Percentiles rank a stretch among this genome's conserved stretches.
Conservation (phyloP, 2,797 vertebrate species). For the Acipenser ruthenus region DNA sequence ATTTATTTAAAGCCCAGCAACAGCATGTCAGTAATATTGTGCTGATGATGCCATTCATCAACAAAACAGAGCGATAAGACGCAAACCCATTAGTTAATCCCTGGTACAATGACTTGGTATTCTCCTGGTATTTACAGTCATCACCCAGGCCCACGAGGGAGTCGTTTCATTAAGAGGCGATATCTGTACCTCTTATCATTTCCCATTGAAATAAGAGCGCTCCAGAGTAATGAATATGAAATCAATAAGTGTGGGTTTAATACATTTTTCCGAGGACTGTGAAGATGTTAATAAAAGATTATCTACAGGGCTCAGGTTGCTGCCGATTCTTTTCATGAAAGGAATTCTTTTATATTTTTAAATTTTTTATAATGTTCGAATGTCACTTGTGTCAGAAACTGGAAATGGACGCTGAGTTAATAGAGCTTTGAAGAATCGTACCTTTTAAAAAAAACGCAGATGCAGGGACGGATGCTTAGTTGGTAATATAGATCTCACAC, state of each 20-base stretch:
- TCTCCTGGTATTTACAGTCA: conserved; percentile 47
- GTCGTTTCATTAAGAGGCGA: conserved; percentile 33
- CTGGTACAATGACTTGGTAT: conserved; percentile 45
- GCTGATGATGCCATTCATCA: conserved; percentile 48
- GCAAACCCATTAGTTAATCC: conserved; percentile 35
- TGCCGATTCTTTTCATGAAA: conserved; percentile 45
- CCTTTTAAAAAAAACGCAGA: neutral
- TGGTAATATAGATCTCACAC: neutral
- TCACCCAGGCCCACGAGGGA: conserved; percentile 17
- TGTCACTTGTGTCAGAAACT: conserved; percentile 43
- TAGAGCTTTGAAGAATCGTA: conserved; percentile 24
- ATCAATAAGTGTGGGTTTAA: neutral
- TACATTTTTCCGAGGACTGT: conserved; percentile 27
- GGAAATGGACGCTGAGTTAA: conserved; percentile 37
- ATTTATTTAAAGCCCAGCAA: conserved; percentile 45
- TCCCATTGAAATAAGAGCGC: conserved; percentile 35
- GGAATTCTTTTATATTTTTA: conserved; percentile 52
- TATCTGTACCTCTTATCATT: conserved; percentile 44
- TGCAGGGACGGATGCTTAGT: neutral
- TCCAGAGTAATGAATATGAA: conserved; percentile 15
- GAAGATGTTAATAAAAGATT: conserved; percentile 39
- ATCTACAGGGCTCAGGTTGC: conserved; percentile 62
- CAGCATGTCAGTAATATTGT: conserved; percentile 37
- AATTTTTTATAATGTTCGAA: conserved; percentile 39
- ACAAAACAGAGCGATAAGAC: conserved; percentile 48